Conservation (phyloP, 2,888 invertebrate genomes). For the Acanthacorydalis orientalis region DNA sequence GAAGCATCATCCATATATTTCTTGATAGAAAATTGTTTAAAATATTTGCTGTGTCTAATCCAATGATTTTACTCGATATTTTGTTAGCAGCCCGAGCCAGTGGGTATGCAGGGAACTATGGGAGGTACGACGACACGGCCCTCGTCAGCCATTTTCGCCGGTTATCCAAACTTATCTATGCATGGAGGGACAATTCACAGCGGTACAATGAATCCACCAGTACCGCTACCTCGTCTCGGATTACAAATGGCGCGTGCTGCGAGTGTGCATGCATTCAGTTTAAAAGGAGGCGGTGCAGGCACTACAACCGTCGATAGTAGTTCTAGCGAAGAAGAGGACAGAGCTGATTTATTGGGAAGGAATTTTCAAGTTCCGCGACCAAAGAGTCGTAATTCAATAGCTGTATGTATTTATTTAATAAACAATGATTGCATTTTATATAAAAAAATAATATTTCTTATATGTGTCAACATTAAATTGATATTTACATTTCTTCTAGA, state of each 20-base stretch:
- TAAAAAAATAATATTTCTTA: background rate
- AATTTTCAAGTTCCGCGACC: constrained; percentile 67
- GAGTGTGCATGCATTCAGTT: constrained; percentile 21
- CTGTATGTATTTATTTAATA: constrained; percentile 26
- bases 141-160: constrained; percentile 70
- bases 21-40: too few relatives aligned
- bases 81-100: constrained; percentile 45
- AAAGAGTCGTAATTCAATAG: constrained; percentile 58
- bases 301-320: constrained; percentile 34
- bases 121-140: constrained; percentile 44
- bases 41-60: too few relatives aligned
- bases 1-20: too few relatives aligned
- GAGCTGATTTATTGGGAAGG: constrained; percentile 55
- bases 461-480: constrained; percentile 1
- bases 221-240: constrained; percentile 50
- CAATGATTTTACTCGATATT: too few relatives aligned
- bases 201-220: constrained; percentile 39
- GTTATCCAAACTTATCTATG: constrained; percentile 44
- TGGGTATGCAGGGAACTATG: constrained; percentile 17
- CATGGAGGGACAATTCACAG: constrained; percentile 27
- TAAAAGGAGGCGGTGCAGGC: background rate
- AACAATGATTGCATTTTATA: too few relatives aligned
- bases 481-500: constrained; percentile 35
- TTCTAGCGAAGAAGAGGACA: constrained; percentile 49
- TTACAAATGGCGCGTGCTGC: constrained; percentile 26